phyloP scores from a whole-genome alignment of 1,140 invertebrate genomes.

The Drosophila rhopaloa region DNA sequence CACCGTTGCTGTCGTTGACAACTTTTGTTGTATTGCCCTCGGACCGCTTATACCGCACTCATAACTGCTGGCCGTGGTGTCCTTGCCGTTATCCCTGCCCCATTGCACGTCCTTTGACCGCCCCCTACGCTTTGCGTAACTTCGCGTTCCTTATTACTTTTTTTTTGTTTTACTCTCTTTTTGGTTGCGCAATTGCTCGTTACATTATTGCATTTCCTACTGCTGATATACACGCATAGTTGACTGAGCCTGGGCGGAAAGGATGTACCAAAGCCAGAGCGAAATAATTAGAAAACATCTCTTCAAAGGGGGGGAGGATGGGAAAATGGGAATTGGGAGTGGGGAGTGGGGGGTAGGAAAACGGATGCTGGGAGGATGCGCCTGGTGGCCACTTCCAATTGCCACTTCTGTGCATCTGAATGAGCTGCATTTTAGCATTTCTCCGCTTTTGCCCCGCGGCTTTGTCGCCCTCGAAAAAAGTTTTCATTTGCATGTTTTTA shows the following conservation, averaged over 20 bases:
- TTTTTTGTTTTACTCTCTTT: constrained; percentile 20
- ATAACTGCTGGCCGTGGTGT: constrained; percentile 57
- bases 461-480: constrained; percentile 61
- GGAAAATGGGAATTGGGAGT: neutral
- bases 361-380: neutral
- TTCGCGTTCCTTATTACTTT: constrained; percentile 70
- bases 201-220: constrained; percentile 81
- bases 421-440: constrained; percentile 56
- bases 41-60: constrained; percentile 30
- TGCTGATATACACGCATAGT: constrained; percentile 75
- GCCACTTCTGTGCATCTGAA: constrained; percentile 60
- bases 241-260: constrained; percentile 36
- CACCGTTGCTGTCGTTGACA: constrained; percentile 75
- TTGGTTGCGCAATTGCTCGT: constrained; percentile 74
- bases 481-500: constrained; percentile 82
- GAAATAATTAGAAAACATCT: constrained; percentile 80
- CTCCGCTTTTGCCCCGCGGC: constrained; percentile 25
- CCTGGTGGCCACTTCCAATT: constrained; percentile 37
- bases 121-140: constrained; percentile 59
- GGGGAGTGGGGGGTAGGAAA: neutral
- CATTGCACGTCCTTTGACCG: constrained; percentile 64
- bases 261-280: constrained; percentile 18
- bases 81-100: constrained; percentile 69
- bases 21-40: constrained; percentile 71
- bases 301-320: neutral